A percentile compares a stretch with the other conserved stretches of the same genome.
Evolutionary conservation across 2,797 vertebrate genomes (phyloP).

Genomic region (Sebastes cheni): DNA sequence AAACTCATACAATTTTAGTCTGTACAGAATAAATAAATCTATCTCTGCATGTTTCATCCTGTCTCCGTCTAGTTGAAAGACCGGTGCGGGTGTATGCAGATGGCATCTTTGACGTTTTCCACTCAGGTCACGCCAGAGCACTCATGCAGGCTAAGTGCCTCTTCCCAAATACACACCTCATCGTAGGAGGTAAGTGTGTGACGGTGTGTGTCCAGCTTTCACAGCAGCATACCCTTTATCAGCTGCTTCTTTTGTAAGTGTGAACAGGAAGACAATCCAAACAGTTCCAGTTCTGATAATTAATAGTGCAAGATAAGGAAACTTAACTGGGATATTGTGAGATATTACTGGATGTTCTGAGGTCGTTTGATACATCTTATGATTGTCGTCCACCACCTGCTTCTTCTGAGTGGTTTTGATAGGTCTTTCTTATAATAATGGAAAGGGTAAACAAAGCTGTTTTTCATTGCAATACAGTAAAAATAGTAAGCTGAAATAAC

Average conservation of each 20-base stretch:
- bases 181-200: conserved; percentile 89
- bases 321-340: background rate
- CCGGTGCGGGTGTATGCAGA: conserved; percentile 97
- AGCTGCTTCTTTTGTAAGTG: background rate
- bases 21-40: background rate
- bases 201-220: background rate
- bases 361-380: background rate
- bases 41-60: background rate
- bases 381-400: background rate
- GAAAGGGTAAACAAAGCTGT: background rate
- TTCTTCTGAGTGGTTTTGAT: background rate
- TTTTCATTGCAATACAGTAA: background rate
- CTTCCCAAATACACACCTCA: conserved; percentile 97
- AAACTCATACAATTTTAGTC: background rate
- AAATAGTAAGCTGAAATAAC: no score
- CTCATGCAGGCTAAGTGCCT: conserved; percentile 98
- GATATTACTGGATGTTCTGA: background rate
- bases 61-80: conserved; percentile 82
- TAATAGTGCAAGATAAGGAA: background rate
- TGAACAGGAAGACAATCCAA: background rate
- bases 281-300: background rate
- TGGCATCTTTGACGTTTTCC: conserved; percentile 98
- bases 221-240: background rate
- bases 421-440: background rate
- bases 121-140: conserved; percentile 96